A percentile compares a stretch with the other conserved stretches of the same genome.
Conservation (phyloP, 92 coral and sea anemone genomes). For the Epizoanthus fatuus region DNA sequence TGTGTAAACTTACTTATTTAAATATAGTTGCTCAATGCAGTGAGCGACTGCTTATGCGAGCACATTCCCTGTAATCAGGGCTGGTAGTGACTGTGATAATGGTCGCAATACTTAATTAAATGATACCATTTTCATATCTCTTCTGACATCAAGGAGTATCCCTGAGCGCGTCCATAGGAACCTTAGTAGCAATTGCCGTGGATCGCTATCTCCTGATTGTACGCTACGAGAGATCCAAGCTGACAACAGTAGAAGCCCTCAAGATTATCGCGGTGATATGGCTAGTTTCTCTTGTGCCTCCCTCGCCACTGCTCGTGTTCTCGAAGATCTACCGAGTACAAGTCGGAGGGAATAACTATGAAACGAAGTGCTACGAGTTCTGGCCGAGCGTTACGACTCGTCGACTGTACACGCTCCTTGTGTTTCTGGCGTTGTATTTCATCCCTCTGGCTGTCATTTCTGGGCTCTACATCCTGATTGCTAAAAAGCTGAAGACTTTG, state of each 20-base stretch:
- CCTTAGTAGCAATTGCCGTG: conserved; percentile 75
- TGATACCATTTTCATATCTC: not conserved
- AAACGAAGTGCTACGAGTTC: conserved; percentile 71
- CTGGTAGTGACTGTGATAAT: too few species aligned
- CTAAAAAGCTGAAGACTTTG: conserved; percentile 62
- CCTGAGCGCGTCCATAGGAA: conserved; percentile 77
- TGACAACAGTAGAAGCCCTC: conserved; percentile 57
- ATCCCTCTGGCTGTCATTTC: conserved; percentile 69
- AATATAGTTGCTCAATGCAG: too few species aligned
- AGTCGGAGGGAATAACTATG: conserved; percentile 25
- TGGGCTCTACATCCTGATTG: conserved; percentile 63
- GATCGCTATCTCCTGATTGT: conserved; percentile 90
- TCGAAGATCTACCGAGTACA: conserved; percentile 51
- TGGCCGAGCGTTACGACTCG: conserved; percentile 75
- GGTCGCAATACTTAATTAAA: not conserved
- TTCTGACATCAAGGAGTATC: conserved; percentile 33
- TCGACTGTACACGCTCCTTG: conserved; percentile 64
- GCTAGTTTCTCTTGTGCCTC: conserved; percentile 67
- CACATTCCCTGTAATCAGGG: not conserved
- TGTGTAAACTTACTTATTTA: too few species aligned
- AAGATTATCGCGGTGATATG: conserved; percentile 68
- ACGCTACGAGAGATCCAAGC: conserved; percentile 62
- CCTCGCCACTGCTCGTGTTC: conserved; percentile 72
- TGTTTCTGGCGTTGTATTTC: conserved; percentile 75
- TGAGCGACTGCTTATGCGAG: too few species aligned